Conservation (phyloP, 2,888 invertebrate species). For the Calliphora vomitoria region DNA sequence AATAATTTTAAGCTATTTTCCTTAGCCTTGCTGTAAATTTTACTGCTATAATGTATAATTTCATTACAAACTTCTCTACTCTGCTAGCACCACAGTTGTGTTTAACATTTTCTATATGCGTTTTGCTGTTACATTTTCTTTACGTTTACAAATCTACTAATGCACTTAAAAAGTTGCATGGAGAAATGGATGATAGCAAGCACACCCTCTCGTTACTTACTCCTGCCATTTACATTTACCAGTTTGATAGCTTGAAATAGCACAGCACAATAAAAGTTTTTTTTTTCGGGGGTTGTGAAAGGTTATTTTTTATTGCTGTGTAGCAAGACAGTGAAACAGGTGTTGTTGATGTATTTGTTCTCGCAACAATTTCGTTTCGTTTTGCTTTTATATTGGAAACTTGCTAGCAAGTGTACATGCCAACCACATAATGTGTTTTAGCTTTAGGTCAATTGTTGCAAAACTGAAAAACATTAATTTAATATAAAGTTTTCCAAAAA, state of each 20-base stretch:
- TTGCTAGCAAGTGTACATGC: conserved; percentile 24
- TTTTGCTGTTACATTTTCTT: not conserved
- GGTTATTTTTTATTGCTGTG: not conserved
- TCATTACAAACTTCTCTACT: conserved; percentile 37
- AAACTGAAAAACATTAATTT: conserved; percentile 42
- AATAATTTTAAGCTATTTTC: too few relatives aligned
- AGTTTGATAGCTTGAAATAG: conserved; percentile 10
- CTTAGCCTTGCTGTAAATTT: too few relatives aligned
- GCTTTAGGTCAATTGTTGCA: conserved; percentile 54
- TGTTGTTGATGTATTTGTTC: conserved; percentile 63
- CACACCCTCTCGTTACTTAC: not conserved
- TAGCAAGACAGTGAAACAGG: conserved; percentile 55
- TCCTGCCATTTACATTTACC: conserved; percentile 1
- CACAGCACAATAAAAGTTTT: conserved; percentile 15
- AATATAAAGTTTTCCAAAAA: conserved; percentile 36
- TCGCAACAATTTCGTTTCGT: conserved; percentile 11
- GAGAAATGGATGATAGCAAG: not conserved
- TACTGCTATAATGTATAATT: conserved; percentile 18
- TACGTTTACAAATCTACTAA: conserved; percentile 39
- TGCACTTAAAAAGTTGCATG: conserved; percentile 49
- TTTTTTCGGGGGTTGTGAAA: not conserved
- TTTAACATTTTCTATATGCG: conserved; percentile 10
- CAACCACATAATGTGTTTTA: conserved; percentile 62
- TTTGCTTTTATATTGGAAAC: conserved; percentile 2
- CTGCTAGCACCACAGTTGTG: not conserved